phyloP scores from a whole-genome alignment of 2,888 invertebrate genomes.

The Euclidia mi region DNA sequence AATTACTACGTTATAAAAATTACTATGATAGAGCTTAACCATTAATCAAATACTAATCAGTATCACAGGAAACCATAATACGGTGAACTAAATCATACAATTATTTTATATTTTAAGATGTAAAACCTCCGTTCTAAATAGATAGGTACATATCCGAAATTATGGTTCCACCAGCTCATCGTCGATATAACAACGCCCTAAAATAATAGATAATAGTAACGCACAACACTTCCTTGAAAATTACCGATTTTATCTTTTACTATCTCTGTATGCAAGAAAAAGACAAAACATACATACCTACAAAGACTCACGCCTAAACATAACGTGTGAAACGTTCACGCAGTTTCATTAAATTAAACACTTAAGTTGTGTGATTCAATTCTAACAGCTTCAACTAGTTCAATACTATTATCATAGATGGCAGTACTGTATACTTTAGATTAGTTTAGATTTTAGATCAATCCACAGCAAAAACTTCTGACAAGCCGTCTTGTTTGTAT shows the following conservation, averaged over 20 bases:
- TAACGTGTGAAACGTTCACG: constrained; percentile 1
- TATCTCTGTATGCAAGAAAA: constrained; percentile 7
- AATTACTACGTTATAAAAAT: no score
- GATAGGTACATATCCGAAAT: background rate
- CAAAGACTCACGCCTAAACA: no score
- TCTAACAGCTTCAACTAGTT: constrained; percentile 17
- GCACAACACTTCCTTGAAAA: constrained; percentile 12
- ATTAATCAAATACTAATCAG: no score
- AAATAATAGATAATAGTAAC: constrained; percentile 2
- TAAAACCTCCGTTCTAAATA: background rate
- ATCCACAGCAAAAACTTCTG: constrained; percentile 8
- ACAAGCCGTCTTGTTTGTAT: constrained; percentile 16
- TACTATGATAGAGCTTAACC: no score
- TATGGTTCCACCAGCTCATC: background rate
- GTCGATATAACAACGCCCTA: background rate
- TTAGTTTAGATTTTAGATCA: background rate
- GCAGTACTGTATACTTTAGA: constrained; percentile 25
- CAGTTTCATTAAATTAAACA: constrained; percentile 9
- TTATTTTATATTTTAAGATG: background rate
- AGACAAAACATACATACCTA: constrained; percentile 16
- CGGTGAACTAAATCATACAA: no score
- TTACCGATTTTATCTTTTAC: constrained; percentile 5
- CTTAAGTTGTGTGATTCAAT: constrained; percentile 5
- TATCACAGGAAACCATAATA: no score
- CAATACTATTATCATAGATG: constrained; percentile 36